Conservation (phyloP, 2,797 vertebrate genomes). For the Hipposideros larvatus region DNA sequence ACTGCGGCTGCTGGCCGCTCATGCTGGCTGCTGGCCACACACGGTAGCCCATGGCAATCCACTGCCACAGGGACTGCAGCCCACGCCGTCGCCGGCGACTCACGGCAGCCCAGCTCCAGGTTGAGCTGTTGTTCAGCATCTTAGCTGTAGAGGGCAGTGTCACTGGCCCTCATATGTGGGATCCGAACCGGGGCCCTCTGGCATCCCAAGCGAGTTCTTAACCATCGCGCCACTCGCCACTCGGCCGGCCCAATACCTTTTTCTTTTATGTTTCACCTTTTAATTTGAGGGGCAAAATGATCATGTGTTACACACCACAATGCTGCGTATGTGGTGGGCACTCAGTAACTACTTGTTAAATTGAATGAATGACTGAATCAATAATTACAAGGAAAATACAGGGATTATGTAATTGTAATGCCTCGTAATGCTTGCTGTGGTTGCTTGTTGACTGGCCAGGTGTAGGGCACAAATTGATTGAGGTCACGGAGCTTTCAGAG, state of each 20-base stretch:
- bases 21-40: too few species aligned
- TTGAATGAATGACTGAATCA: slow-evolving; percentile 4
- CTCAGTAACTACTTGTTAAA: slow-evolving; percentile 16
- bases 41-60: too few species aligned
- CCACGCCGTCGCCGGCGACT: too few species aligned
- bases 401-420: background rate
- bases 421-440: background rate
- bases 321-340: background rate
- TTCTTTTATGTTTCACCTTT: slow-evolving; percentile 23
- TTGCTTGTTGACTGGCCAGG: background rate
- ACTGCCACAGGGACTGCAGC: too few species aligned
- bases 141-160: too few species aligned
- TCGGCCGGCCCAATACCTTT: background rate
- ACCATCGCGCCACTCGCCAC: too few species aligned
- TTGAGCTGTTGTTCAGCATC: too few species aligned
- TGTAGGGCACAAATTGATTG: slow-evolving; percentile 11
- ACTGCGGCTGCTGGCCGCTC: too few species aligned
- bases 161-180: too few species aligned
- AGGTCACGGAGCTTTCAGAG: background rate
- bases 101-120: too few species aligned
- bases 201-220: too few species aligned
- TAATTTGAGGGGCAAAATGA: background rate
- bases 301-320: background rate
- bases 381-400: slow-evolving; percentile 21
- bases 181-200: too few species aligned